Conservation (phyloP, 2,888 invertebrate species). For the Morinoia aosen region DNA sequence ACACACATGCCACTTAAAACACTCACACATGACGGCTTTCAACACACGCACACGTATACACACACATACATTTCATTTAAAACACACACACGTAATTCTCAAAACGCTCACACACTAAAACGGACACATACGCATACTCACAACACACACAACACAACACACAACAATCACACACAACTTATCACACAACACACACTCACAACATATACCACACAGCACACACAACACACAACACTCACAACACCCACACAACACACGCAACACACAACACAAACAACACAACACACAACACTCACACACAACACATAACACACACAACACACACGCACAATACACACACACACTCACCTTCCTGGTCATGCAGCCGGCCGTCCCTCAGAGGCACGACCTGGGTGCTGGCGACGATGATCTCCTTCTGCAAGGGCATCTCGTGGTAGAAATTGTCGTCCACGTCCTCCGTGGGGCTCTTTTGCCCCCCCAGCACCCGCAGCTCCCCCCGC, state of each 20-base stretch:
- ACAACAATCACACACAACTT: too few relatives aligned
- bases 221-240: background rate
- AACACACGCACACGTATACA: too few relatives aligned
- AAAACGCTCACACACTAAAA: too few relatives aligned
- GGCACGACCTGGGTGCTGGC: conserved; percentile 61
- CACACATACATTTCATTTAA: too few relatives aligned
- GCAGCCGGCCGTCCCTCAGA: conserved; percentile 56
- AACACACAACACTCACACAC: background rate
- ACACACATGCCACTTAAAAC: too few relatives aligned
- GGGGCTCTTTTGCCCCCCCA: background rate
- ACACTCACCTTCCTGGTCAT: conserved; percentile 56
- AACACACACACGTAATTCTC: background rate
- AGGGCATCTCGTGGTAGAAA: conserved; percentile 65
- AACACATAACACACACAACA: background rate
- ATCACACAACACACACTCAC: background rate
- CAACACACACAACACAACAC: background rate
- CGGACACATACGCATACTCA: background rate
- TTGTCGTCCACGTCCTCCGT: conserved; percentile 56
- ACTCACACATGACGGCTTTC: too few relatives aligned
- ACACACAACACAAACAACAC: background rate
- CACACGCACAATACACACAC: background rate
- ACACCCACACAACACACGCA: background rate
- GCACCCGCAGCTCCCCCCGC: background rate
- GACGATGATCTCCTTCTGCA: conserved; percentile 66
- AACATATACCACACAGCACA: background rate